Conservation (phyloP, 1,140 invertebrate species). For the Drosophila willistoni region DNA sequence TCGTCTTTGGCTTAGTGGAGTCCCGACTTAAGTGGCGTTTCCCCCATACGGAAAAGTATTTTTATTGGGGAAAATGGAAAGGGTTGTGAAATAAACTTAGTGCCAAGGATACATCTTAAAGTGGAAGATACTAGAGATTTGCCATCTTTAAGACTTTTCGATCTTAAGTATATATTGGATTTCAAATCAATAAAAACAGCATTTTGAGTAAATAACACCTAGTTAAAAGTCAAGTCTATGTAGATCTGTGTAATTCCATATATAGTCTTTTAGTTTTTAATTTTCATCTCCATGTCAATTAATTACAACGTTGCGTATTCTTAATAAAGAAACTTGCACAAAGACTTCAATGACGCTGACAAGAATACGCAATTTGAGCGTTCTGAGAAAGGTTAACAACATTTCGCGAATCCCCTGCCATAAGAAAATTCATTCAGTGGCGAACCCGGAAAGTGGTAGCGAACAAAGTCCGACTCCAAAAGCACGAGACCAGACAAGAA, state of each 20-base stretch:
- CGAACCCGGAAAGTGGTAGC: conserved; percentile 63
- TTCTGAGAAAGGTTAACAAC: conserved; percentile 63
- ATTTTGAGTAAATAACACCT: neutral
- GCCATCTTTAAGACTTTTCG: too few relatives aligned
- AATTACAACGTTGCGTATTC: conserved; percentile 44
- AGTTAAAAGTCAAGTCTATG: neutral
- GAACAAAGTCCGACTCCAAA: conserved; percentile 32
- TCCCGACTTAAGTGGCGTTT: too few relatives aligned
- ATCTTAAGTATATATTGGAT: too few relatives aligned
- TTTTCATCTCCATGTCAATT: neutral
- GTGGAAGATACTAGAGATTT: too few relatives aligned
- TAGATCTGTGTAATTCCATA: too few relatives aligned
- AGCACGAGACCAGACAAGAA: conserved; percentile 19
- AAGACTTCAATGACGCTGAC: conserved; percentile 30
- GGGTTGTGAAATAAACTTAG: too few relatives aligned
- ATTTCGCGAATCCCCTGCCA: conserved; percentile 30
- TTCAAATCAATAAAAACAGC: too few relatives aligned
- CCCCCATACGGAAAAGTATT: too few relatives aligned
- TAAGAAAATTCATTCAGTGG: conserved; percentile 4
- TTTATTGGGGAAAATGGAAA: too few relatives aligned
- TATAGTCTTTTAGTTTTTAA: neutral
- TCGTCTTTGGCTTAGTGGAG: too few relatives aligned
- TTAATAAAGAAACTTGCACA: conserved; percentile 48
- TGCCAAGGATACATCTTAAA: too few relatives aligned
- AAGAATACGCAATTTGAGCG: conserved; percentile 27